Evolutionary conservation across 2,113 vertebrate genomes (phyloP), one percentile per base, ranked within the genome.

Genomic region (Oreocharis arfaki): DNA sequence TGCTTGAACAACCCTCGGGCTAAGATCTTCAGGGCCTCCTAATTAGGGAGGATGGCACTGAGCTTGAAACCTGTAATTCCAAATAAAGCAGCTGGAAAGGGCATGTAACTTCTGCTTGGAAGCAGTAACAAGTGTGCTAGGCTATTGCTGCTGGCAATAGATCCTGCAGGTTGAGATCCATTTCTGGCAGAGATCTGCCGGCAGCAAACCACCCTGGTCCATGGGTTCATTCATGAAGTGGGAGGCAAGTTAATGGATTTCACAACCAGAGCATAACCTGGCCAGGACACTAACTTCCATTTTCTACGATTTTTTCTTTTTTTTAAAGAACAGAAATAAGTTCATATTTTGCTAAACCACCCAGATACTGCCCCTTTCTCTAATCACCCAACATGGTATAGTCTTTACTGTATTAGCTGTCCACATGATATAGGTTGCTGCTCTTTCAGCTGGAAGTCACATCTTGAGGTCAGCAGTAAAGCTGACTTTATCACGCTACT

Each of bases 21-120:
- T 96, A 96, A 95, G 90, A 97, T 92, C 96, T 97, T 97, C 93
- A 96, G 93, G 97, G 78, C 83, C 93, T 96, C 91, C 97, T 97
- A 97, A 98, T 98, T 97, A 98, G 88, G 80, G 65, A 97, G 81
- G 88, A 63, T 97, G 85, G 47, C 95, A 97, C 73, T 96, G 93
- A 97, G 94, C 88, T 87, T 75, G 73, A 95, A 92, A 82, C 59
- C 80, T 84, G 90, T 80, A 96, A 96, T 97, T 96, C 64, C 87
- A 94, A 95, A 97, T 84, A 90, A 91, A 91, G 85, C 82, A 95
- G 77, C 82, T 93, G 75, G 95, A 89, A 96, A 84, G 68, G 49
- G 80, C 81, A 71, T 2, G 2, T 35, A 35, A 64, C 84, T 92
- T 90, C 69, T 89, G 18, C 46, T 84, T 83, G 65, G 86, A 96